Evolutionary conservation across 2,888 invertebrate genomes (phyloP).

Genomic region (Ophion ventricosus): DNA sequence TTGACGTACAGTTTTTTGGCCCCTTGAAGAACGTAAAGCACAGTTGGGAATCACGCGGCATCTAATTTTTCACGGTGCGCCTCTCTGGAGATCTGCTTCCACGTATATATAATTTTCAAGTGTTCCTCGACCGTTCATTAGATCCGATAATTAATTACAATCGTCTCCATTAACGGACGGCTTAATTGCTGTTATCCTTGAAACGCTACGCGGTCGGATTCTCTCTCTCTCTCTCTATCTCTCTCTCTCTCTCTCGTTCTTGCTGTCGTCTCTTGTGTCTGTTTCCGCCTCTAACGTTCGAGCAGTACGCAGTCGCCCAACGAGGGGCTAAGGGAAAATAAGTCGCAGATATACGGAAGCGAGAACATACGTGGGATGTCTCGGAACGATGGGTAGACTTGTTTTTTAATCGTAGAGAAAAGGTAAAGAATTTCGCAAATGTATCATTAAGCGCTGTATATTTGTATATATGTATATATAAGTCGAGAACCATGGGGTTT

Average conservation of each 20-base stretch:
- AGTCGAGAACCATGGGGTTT: no score
- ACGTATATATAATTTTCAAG: slow-evolving; percentile 77
- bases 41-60: slow-evolving; percentile 79
- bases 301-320: not conserved
- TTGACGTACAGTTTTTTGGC: not conserved
- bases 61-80: slow-evolving; percentile 82
- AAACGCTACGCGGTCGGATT: slow-evolving; percentile 69
- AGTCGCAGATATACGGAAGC: slow-evolving; percentile 45
- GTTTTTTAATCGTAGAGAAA: slow-evolving; percentile 46
- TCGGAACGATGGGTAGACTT: slow-evolving; percentile 72
- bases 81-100: slow-evolving; percentile 45
- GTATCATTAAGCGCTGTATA: not conserved
- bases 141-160: slow-evolving; percentile 83
- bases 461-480: slow-evolving; percentile 2
- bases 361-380: slow-evolving; percentile 75
- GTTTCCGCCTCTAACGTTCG: slow-evolving; percentile 44
- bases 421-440: slow-evolving; percentile 8
- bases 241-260: not conserved
- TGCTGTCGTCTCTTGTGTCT: slow-evolving; percentile 34
- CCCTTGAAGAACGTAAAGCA: slow-evolving; percentile 44
- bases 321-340: slow-evolving; percentile 15
- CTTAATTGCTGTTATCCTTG: slow-evolving; percentile 82
- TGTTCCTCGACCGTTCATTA: slow-evolving; percentile 80
- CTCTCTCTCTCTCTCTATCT: slow-evolving; percentile 6
- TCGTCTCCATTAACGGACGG: slow-evolving; percentile 82